Percentiles rank a stretch among this genome's conserved stretches.
Conservation (phyloP, 1,140 invertebrate genomes). For the Trichomalopsis sarcophagae region DNA sequence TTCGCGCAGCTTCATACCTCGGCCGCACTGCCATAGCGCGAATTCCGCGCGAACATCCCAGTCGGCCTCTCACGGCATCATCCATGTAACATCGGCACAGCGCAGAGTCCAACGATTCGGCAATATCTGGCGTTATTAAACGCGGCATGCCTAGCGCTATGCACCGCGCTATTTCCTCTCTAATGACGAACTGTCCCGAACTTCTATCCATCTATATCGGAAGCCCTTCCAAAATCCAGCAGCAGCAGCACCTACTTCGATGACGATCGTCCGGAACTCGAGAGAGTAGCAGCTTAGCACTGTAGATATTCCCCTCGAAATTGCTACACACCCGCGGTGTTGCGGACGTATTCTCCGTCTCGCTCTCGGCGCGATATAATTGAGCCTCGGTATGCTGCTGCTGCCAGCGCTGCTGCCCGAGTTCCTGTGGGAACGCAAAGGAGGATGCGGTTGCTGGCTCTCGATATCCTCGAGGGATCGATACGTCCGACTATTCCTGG, state of each 20-base stretch:
- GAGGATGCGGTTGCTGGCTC: conserved; percentile 29
- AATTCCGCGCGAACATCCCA: conserved; percentile 34
- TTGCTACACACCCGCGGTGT: conserved; percentile 12
- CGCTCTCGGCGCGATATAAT: conserved; percentile 62
- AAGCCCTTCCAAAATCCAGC: not conserved
- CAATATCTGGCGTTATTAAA: conserved; percentile 27
- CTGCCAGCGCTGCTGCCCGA: not conserved
- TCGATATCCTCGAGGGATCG: conserved; percentile 48
- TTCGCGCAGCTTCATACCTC: not conserved
- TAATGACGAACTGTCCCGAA: conserved; percentile 8
- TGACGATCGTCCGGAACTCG: not conserved
- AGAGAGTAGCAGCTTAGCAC: not conserved
- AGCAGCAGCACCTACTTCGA: not conserved
- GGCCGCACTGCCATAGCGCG: not conserved
- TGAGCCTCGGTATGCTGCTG: conserved; percentile 62
- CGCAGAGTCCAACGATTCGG: conserved; percentile 9
- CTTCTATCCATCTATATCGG: not conserved
- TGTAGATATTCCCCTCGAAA: conserved; percentile 16
- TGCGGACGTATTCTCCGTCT: conserved; percentile 4
- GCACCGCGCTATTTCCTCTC: not conserved
- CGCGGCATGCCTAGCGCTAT: not conserved
- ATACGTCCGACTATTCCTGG: conserved; percentile 47
- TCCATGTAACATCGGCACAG: not conserved
- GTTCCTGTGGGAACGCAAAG: conserved; percentile 45
- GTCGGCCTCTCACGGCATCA: conserved; percentile 24